Conservation (phyloP, 2,797 vertebrate species). For the Agapornis canus region DNA sequence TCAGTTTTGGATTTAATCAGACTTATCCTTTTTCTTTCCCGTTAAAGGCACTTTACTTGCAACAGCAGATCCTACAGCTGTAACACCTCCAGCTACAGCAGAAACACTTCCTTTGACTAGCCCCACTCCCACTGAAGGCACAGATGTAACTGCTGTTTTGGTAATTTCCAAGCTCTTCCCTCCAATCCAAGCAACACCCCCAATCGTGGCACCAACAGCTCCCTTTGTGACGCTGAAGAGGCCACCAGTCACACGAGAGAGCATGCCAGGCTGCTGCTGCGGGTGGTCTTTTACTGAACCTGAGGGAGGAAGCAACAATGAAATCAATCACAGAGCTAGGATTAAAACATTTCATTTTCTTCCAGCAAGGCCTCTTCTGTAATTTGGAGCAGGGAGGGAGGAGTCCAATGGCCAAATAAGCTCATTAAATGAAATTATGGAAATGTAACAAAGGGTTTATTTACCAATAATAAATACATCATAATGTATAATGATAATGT, state of each 20-base stretch:
- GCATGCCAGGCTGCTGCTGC: slow-evolving; percentile 88
- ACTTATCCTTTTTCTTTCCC: slow-evolving; percentile 97
- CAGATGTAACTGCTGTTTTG: slow-evolving; percentile 90
- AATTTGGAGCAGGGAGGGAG: background rate
- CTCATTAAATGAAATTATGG: background rate
- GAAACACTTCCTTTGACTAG: slow-evolving; percentile 92
- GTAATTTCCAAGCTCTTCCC: slow-evolving; percentile 93
- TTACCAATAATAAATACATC: background rate
- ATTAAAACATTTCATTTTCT: background rate
- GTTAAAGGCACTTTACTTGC: slow-evolving; percentile 92
- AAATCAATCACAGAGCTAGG: background rate
- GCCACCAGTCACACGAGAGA: slow-evolving; percentile 91
- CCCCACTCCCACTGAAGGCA: slow-evolving; percentile 89
- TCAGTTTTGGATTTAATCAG: slow-evolving; percentile 85
- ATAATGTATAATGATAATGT: background rate
- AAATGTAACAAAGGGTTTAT: background rate
- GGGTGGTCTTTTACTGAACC: slow-evolving; percentile 90
- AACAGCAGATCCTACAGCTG: slow-evolving; percentile 91
- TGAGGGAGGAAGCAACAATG: slow-evolving; percentile 52
- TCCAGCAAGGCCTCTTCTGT: background rate
- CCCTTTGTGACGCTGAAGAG: slow-evolving; percentile 93
- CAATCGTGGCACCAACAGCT: slow-evolving; percentile 91
- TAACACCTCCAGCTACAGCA: slow-evolving; percentile 91
- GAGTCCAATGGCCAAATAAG: background rate
- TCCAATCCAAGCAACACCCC: slow-evolving; percentile 93